Evolutionary conservation across 2,797 vertebrate species (phyloP).

Genomic region (Sebastes hubbsi): DNA sequence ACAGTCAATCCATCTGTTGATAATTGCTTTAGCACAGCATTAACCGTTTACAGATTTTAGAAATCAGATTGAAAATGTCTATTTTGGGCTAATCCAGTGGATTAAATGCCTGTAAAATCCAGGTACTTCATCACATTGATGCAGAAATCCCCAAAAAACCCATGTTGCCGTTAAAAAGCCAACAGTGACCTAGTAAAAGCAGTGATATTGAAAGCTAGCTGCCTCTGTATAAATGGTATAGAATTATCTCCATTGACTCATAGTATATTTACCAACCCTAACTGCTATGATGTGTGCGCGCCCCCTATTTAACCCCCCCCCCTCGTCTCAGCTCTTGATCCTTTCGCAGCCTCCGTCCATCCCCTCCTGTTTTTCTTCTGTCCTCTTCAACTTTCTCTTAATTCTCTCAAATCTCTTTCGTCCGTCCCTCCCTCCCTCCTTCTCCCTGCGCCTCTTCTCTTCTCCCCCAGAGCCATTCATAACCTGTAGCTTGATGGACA

Average conservation of each 20-base stretch:
- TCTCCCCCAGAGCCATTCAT: background rate
- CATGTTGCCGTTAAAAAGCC: background rate
- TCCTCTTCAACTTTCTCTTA: slow-evolving; percentile 36
- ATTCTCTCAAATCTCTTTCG: slow-evolving; percentile 24
- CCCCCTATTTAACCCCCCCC: too few relatives aligned
- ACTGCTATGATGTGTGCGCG: background rate
- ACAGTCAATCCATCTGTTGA: background rate
- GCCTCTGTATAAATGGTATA: background rate
- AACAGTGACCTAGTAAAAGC: background rate
- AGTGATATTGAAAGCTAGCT: background rate
- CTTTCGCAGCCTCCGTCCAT: slow-evolving; percentile 8
- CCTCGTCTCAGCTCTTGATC: background rate
- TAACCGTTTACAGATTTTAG: background rate
- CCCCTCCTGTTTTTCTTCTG: slow-evolving; percentile 3
- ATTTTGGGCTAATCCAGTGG: background rate
- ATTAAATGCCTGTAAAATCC: slow-evolving; percentile 21
- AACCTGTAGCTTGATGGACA: slow-evolving; percentile 29
- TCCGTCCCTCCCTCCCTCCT: background rate
- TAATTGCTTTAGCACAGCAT: background rate
- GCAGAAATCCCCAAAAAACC: background rate
- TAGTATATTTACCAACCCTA: background rate
- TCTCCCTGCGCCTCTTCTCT: background rate
- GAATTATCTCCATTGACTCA: background rate
- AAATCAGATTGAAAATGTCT: background rate
- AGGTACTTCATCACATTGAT: slow-evolving; percentile 11